These are phyloP conservation scores for Macroglossus sobrinus DNA, from an alignment of 2,113 vertebrate species.

Conservation along the genomic window DNA sequence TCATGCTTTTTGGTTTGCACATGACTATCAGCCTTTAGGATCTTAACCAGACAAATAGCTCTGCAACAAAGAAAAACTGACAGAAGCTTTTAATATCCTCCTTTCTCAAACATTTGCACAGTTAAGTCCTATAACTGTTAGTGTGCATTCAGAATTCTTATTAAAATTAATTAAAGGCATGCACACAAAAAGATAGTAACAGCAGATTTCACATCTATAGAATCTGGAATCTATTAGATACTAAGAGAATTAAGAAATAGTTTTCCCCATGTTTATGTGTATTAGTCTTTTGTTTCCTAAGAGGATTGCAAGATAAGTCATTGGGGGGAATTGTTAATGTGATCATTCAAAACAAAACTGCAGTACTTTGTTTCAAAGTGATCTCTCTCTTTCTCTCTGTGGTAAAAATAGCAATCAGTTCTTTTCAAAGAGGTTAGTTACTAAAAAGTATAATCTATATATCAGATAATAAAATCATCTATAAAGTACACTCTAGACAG, in stretches of 20 bases:
- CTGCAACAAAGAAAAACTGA: not conserved
- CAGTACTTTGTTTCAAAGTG: not conserved
- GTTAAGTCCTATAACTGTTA: not conserved
- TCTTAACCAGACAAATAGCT: not conserved
- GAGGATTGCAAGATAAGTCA: not conserved
- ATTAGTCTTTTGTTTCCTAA: not conserved
- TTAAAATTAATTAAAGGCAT: not conserved
- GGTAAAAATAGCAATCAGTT: slow-evolving; percentile 34
- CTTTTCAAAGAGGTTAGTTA: slow-evolving; percentile 10
- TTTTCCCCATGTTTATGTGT: not conserved
- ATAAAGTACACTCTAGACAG: not conserved
- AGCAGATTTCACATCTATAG: not conserved
- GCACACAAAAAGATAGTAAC: not conserved
- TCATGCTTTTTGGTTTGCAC: slow-evolving; percentile 36
- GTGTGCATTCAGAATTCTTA: not conserved
- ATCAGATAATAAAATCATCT: not conserved
- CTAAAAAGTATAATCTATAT: not conserved
- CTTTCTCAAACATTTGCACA: not conserved
- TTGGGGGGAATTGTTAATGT: not conserved
- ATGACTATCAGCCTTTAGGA: not conserved
- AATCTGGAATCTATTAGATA: not conserved
- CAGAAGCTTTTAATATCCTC: not conserved
- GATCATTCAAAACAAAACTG: not conserved
- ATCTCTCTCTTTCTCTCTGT: not conserved
- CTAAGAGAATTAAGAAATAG: not conserved